Conservation (phyloP, 2,888 invertebrate species). For the Polymixis flavicincta region DNA sequence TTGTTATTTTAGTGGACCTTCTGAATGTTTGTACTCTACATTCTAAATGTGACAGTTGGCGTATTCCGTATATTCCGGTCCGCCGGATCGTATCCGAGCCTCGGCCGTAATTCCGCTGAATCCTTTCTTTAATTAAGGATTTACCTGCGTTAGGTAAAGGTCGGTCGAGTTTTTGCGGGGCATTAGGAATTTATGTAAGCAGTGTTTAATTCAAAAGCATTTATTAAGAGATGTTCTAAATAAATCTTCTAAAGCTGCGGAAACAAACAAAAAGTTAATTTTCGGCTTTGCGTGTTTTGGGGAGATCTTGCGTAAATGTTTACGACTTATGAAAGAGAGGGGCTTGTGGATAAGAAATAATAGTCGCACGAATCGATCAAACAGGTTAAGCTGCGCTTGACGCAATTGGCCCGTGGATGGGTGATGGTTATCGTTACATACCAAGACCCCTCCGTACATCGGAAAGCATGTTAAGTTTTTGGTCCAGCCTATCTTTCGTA, state of each 20-base stretch:
- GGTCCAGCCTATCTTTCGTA: too few species aligned
- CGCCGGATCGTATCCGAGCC: conserved; percentile 37
- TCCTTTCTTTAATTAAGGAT: conserved; percentile 66
- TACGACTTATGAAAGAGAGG: too few species aligned
- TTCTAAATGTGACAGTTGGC: conserved; percentile 49
- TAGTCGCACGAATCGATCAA: too few species aligned
- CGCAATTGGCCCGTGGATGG: too few species aligned
- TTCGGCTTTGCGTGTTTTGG: conserved; percentile 15
- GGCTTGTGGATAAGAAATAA: too few species aligned
- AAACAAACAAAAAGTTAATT: conserved; percentile 33
- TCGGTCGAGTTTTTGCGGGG: conserved; percentile 56
- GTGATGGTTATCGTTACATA: too few species aligned
- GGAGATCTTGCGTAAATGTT: not conserved
- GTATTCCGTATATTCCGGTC: conserved; percentile 52
- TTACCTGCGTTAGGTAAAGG: conserved; percentile 58
- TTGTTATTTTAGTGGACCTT: conserved; percentile 10
- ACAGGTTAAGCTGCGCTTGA: not conserved
- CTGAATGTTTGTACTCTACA: conserved; percentile 2
- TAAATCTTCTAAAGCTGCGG: conserved; percentile 36
- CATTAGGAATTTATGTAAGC: conserved; percentile 44
- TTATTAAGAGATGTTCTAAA: conserved; percentile 24
- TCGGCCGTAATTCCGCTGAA: conserved; percentile 52
- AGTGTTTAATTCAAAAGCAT: conserved; percentile 40
- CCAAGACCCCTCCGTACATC: too few species aligned
- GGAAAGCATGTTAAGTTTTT: too few species aligned